These are phyloP conservation scores for Takifugu rubripes DNA, from an alignment of 2,797 vertebrate genomes.

Conservation along the genomic window DNA sequence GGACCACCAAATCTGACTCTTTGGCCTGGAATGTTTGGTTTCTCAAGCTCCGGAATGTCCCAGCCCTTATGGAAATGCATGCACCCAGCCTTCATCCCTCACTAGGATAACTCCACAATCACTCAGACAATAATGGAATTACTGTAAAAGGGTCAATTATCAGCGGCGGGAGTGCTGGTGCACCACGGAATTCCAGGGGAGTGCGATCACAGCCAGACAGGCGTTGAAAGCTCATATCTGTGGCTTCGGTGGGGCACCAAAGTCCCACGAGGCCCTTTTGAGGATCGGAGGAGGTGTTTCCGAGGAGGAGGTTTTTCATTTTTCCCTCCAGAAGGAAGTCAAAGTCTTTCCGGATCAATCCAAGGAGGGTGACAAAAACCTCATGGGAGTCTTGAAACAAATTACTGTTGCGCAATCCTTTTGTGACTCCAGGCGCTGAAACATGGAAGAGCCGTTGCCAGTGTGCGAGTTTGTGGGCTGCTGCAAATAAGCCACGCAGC, in stretches of 20 bases:
- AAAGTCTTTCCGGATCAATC: not conserved
- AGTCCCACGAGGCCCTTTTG: constrained; percentile 25
- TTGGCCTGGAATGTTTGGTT: constrained; percentile 1
- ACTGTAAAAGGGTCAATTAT: constrained; percentile 39
- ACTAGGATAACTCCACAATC: constrained; percentile 34
- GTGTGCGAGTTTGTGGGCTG: too few species aligned
- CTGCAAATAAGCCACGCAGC: too few species aligned
- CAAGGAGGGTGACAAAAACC: not conserved
- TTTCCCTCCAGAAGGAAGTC: constrained; percentile 2
- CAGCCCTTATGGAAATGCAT: not conserved
- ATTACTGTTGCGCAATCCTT: too few species aligned
- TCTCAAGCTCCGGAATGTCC: not conserved
- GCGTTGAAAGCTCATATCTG: constrained; percentile 58
- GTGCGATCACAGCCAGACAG: constrained; percentile 52
- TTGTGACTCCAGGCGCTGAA: too few species aligned
- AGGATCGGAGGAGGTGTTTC: constrained; percentile 3
- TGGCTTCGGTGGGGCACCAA: constrained; percentile 43
- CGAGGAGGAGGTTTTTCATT: constrained; percentile 1
- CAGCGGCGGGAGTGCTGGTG: constrained; percentile 37
- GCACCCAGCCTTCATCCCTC: not conserved
- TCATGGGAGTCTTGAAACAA: not conserved
- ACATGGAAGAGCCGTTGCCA: too few species aligned
- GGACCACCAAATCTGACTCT: not conserved
- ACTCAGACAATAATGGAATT: constrained; percentile 39
- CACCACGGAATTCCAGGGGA: constrained; percentile 56